These are phyloP conservation scores for Semnornis frantzii DNA, from an alignment of 2,113 vertebrate species.

Conservation along the genomic window DNA sequence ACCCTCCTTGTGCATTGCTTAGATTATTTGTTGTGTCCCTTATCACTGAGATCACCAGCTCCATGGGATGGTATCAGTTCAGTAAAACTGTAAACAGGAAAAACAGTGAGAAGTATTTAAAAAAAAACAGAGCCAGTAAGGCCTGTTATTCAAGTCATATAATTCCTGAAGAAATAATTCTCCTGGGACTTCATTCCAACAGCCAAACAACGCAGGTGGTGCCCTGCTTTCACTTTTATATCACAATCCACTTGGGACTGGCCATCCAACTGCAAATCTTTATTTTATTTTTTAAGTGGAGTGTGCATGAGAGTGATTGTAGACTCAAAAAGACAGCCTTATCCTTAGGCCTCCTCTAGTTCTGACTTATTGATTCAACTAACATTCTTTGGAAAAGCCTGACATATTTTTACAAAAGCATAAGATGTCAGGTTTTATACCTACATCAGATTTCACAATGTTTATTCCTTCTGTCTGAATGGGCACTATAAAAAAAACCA, in stretches of 20 bases:
- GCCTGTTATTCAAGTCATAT: constrained; percentile 10
- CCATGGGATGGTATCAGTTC: neutral
- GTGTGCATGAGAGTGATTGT: neutral
- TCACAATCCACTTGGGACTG: constrained; percentile 4
- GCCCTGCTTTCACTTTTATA: constrained; percentile 34
- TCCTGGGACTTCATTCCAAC: constrained; percentile 24
- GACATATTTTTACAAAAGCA: neutral
- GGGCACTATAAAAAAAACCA: neutral
- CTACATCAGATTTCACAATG: neutral
- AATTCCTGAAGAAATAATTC: constrained; percentile 46
- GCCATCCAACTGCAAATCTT: constrained; percentile 9
- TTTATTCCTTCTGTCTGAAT: constrained; percentile 22
- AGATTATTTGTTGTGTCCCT: neutral
- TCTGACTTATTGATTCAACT: constrained; percentile 1
- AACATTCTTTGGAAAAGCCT: neutral
- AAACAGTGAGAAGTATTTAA: neutral
- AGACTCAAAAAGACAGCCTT: neutral
- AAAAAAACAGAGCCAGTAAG: neutral
- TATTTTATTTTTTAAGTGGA: neutral
- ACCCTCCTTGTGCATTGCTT: neutral
- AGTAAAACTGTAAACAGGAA: constrained; percentile 16
- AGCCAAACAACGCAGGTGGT: constrained; percentile 14
- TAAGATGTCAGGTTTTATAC: neutral
- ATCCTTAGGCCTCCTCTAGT: neutral
- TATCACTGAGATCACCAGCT: neutral